phyloP scores from a whole-genome alignment of 2,888 invertebrate species.

The Masnerella sp. region DNA sequence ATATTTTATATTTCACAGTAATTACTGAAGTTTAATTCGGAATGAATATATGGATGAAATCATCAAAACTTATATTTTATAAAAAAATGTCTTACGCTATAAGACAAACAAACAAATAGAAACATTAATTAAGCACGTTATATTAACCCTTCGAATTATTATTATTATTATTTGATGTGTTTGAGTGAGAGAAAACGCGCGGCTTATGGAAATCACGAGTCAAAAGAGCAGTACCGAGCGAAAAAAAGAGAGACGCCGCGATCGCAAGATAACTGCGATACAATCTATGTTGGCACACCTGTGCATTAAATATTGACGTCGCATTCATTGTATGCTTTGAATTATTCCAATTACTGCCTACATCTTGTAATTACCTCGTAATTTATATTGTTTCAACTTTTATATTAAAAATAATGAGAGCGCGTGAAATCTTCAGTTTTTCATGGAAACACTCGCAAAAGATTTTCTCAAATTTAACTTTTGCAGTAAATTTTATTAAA shows the following conservation, averaged over 20 bases:
- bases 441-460: too few species aligned
- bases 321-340: conserved; percentile 52
- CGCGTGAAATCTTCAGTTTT: too few species aligned
- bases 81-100: too few species aligned
- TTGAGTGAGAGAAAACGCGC: conserved; percentile 45
- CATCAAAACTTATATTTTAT: too few species aligned
- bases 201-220: conserved; percentile 27
- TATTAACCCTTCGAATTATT: too few species aligned
- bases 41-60: too few species aligned
- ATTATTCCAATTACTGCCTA: conserved; percentile 53
- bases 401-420: conserved; percentile 44
- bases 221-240: not conserved
- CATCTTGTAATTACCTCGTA: conserved; percentile 26
- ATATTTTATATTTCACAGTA: too few species aligned
- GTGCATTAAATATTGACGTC: conserved; percentile 57
- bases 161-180: conserved; percentile 42
- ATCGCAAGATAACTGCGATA: conserved; percentile 33
- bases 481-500: too few species aligned
- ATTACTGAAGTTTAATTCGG: too few species aligned
- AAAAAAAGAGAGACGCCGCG: not conserved
- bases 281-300: conserved; percentile 56
- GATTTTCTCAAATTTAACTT: too few species aligned
- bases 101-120: too few species aligned
- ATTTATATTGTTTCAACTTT: conserved; percentile 51
- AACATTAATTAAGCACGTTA: too few species aligned